These are phyloP conservation scores for Fissipunctia ypsillon DNA, from an alignment of 2,888 invertebrate species.

Conservation along the genomic window DNA sequence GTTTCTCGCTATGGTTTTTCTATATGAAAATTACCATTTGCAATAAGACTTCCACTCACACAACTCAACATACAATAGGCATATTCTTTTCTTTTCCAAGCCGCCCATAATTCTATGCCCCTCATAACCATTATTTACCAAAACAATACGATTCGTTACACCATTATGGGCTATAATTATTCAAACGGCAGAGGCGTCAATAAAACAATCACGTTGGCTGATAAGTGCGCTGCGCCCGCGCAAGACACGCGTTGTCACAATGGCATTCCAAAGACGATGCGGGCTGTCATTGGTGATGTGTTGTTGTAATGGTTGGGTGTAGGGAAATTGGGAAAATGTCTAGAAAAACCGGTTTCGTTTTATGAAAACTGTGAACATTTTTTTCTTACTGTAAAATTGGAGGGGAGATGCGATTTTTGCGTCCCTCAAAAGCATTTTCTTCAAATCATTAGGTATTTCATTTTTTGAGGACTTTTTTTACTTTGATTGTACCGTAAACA, in stretches of 20 bases:
- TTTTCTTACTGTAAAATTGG: background rate
- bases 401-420: background rate
- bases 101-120: background rate
- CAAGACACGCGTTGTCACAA: constrained; percentile 66
- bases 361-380: background rate
- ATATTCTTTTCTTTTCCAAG: constrained; percentile 5
- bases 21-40: background rate
- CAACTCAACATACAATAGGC: constrained; percentile 18
- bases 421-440: background rate
- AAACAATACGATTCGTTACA: constrained; percentile 39
- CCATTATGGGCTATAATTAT: constrained; percentile 63
- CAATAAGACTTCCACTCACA: constrained; percentile 16
- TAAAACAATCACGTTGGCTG: constrained; percentile 67
- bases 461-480: background rate
- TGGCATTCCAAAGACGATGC: constrained; percentile 63
- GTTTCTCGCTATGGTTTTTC: background rate
- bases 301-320: background rate
- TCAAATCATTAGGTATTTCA: background rate
- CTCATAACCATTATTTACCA: constrained; percentile 48
- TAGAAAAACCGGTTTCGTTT: background rate
- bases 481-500: background rate
- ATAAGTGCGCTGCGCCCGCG: constrained; percentile 62
- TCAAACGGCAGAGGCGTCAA: constrained; percentile 61
- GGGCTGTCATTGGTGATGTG: constrained; percentile 55
- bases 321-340: background rate